Base-by-base conservation (phyloP, 2,797 vertebrate species). In the Pelochelys cantorii region DNA sequence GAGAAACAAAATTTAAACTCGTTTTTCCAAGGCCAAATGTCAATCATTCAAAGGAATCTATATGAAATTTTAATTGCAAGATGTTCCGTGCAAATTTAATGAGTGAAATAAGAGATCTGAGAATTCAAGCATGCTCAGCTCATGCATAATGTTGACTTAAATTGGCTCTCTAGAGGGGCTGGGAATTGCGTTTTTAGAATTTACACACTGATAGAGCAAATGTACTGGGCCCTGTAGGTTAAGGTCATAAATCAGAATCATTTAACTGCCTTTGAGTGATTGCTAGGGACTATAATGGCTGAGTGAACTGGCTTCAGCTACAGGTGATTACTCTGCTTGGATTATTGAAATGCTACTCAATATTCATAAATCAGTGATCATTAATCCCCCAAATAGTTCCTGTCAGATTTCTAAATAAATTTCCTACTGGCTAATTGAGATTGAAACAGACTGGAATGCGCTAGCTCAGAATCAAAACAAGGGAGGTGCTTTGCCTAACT, bases 201-300 rank as follows among this genome's bases (percentile, higher is more conserved):
- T 98, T 98, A 98, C 97, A 97, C 97, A 97, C 97, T 48, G 90
- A 97, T 98, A 98, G 97, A 98, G 98, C 97, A 98, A 98, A 97
- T 97, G 96, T 97, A 98, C 96, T 96, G 96, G 97, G 97, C 97
- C 96, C 96, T 95, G 97, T 97, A 98, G 98, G 98, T 98, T 98
- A 98, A 98, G 98, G 98, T 98, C 98, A 98, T 98, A 98, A 98
- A 98, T 98, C 98, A 98, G 97, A 97, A 98, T 97, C 98, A 96
- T 97, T 98, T 98, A 98, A 97, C 97, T 96, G 97, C 96, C 95
- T 97, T 97, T 98, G 98, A 98, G 97, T 97, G 98, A 98, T 98
- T 98, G 97, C 97, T 91, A 83, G 88, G 92, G 96, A 97, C 92
- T 81, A 94, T 97, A 97, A 97, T 97, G 97, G 95, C 5, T 80